Evolutionary conservation across 2,797 vertebrate species (phyloP).

Genomic region (Clarias platycephalus): DNA sequence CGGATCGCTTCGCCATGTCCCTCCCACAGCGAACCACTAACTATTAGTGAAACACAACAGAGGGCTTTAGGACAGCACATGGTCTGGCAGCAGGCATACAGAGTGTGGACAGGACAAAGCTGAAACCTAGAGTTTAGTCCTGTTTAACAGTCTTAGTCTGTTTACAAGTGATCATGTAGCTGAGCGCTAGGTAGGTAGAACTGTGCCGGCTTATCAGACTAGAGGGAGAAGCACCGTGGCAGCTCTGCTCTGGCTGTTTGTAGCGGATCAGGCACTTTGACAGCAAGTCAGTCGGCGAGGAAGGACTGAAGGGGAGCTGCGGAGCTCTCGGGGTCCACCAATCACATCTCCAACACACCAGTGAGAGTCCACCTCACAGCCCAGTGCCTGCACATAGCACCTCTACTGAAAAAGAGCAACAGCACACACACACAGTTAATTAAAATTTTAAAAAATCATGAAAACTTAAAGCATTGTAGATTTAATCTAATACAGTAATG

Average conservation of each 20-base stretch:
- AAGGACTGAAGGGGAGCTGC: slow-evolving; percentile 31
- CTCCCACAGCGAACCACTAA: slow-evolving; percentile 58
- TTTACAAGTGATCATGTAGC: slow-evolving; percentile 39
- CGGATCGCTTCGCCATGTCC: slow-evolving; percentile 52
- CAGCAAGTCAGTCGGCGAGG: slow-evolving; percentile 49
- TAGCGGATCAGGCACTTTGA: slow-evolving; percentile 52
- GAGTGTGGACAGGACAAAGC: slow-evolving; percentile 50
- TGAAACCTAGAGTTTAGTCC: slow-evolving; percentile 34
- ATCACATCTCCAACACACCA: background rate
- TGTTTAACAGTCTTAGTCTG: slow-evolving; percentile 35
- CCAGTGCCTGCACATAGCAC: slow-evolving; percentile 56
- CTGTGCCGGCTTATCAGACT: slow-evolving; percentile 40
- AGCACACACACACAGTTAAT: background rate
- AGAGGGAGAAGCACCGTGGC: slow-evolving; percentile 41
- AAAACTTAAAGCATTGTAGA: background rate
- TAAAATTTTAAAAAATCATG: background rate
- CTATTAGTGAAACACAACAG: slow-evolving; percentile 37
- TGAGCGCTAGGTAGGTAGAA: slow-evolving; percentile 36
- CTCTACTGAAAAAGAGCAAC: slow-evolving; percentile 59
- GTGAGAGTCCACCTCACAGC: slow-evolving; percentile 25
- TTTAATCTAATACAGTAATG: background rate
- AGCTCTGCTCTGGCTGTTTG: slow-evolving; percentile 43
- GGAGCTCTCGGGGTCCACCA: slow-evolving; percentile 20
- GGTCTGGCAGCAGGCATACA: slow-evolving; percentile 49
- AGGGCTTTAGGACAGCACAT: slow-evolving; percentile 63